Base-by-base conservation (phyloP, 2,888 invertebrate genomes). In the Lottia gigantea region DNA sequence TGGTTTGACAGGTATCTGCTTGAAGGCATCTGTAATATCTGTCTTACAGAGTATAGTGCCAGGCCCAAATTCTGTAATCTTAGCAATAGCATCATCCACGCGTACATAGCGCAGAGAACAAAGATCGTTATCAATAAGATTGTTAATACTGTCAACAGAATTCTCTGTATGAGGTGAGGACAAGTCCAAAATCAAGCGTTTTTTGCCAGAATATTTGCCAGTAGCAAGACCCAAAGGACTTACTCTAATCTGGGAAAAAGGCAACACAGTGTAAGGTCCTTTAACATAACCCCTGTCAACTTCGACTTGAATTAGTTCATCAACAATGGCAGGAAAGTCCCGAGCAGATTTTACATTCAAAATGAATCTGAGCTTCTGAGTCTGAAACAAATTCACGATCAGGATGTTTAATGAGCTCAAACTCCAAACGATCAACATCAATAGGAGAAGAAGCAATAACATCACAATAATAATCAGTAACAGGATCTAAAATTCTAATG, bases 31-130 rank as follows among this genome's bases (percentile, higher is more conserved):
- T 0, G 68, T 46, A 23, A 74, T 74, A 62, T 76, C 75, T 2
- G 70, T 69, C 66, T 75, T 76, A 26, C 73, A 76, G 47, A 74
- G 19, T 7, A 16, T 46, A 14, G 74, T 25, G n/a, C 63, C 66
- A 16, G 25, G 6, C 2, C 74, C 77, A 0, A 46, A 26, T n/a
- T 68, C 16, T 45, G 47, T 14, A 7, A 79, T 74, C 1, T 64
- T 65, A 12, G 66, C 49, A 31, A 77, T 75, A 4, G 75, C 78
- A 67, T 75, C 74, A 69, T 79, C 77, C 23, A 77, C 65, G 16
- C 61, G 64, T 3, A 77, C 74, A 70, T 76, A 76, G 0, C 67
- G 49, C 46, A 76, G 61, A 16, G 68, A 68, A 64, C 67, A 73
- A 14, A 64, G n/a, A 16, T 75, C 70, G 71, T 78, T 76, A 61